phyloP scores from a whole-genome alignment of 2,113 vertebrate genomes.

The Ictidomys tridecemlineatus region DNA sequence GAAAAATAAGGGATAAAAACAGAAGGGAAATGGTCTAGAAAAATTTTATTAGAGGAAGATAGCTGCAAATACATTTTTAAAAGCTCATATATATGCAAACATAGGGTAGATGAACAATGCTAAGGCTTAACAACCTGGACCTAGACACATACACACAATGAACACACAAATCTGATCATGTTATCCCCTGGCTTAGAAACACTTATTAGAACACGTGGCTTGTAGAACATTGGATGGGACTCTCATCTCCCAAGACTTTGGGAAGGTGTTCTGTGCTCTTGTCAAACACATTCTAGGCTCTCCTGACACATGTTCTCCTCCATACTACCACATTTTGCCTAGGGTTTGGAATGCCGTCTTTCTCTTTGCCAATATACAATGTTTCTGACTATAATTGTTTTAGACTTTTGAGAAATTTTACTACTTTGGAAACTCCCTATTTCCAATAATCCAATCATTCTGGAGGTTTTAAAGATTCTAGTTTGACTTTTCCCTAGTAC shows the following conservation, averaged over 20 bases:
- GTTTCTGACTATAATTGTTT: neutral
- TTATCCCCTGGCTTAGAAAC: too few relatives aligned
- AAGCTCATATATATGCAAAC: neutral
- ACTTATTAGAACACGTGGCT: neutral
- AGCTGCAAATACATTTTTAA: neutral
- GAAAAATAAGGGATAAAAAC: neutral
- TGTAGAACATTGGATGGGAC: too few relatives aligned
- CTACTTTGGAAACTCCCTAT: neutral
- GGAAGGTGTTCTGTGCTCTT: neutral
- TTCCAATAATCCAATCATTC: neutral
- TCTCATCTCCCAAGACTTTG: neutral
- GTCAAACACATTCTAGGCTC: neutral
- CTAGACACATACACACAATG: rapidly evolving
- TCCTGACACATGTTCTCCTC: neutral
- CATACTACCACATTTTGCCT: too few relatives aligned
- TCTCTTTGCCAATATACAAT: neutral
- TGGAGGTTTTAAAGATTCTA: neutral
- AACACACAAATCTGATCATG: neutral
- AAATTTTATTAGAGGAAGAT: neutral
- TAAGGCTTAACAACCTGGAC: neutral
- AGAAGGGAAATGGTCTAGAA: neutral
- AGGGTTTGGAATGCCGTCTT: neutral
- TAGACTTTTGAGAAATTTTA: neutral
- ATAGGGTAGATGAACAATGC: neutral
- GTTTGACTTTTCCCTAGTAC: neutral